A percentile compares a stretch with the other conserved stretches of the same genome.
phyloP scores from a whole-genome alignment of 2,113 vertebrate species.

The Panthera leo region DNA sequence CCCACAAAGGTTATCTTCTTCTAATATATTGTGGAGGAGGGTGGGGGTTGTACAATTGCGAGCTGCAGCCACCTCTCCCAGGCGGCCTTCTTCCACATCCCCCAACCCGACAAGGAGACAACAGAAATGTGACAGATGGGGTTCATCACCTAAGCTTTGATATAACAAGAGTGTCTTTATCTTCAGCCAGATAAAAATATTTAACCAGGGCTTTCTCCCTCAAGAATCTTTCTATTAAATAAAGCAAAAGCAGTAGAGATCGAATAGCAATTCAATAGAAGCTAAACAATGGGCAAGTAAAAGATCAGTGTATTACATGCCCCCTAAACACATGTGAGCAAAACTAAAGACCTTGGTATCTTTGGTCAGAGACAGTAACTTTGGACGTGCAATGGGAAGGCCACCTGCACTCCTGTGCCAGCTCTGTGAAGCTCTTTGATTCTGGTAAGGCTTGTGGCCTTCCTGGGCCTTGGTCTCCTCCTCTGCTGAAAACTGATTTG shows the following conservation, averaged over 20 bases:
- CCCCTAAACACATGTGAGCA: background rate
- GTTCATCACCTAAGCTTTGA: background rate
- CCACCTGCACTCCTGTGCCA: background rate
- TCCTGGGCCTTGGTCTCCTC: background rate
- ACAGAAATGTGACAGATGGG: background rate
- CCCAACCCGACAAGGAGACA: background rate
- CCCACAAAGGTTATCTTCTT: constrained; percentile 12
- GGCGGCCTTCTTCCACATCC: background rate
- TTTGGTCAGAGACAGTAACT: background rate
- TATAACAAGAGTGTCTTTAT: background rate
- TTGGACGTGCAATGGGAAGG: background rate
- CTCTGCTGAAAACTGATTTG: background rate
- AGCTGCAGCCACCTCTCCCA: background rate
- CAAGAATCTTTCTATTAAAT: background rate
- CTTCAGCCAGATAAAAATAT: background rate
- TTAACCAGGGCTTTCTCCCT: background rate
- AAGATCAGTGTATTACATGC: background rate
- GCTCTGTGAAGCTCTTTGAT: background rate
- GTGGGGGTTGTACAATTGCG: background rate
- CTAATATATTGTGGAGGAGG: background rate
- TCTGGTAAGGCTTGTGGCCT: background rate
- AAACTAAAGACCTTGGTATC: background rate
- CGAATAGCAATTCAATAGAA: constrained; percentile 14
- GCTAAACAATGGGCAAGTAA: background rate
- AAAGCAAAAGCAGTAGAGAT: background rate